These are phyloP conservation scores for Lamellibrachia satsuma DNA, from an alignment of 2,888 invertebrate species.

Conservation along the genomic window DNA sequence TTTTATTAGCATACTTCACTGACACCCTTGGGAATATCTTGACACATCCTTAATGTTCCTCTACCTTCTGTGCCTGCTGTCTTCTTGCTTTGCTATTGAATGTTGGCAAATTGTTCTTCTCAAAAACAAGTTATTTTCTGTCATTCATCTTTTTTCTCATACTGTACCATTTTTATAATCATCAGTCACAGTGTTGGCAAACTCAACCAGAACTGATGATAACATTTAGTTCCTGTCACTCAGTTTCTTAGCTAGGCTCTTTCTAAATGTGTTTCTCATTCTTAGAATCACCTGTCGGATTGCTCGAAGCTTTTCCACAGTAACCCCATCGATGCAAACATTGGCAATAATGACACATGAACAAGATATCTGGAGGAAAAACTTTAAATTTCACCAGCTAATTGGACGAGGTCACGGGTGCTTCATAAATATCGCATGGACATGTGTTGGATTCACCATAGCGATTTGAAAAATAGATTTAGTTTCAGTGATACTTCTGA, in stretches of 20 bases:
- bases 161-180: neutral
- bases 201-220: neutral
- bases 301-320: neutral
- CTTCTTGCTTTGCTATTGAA: neutral
- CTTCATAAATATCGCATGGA: neutral
- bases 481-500: neutral
- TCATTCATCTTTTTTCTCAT: neutral
- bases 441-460: neutral
- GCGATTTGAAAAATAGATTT: neutral
- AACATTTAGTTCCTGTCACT: neutral
- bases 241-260: neutral
- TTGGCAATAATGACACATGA: neutral
- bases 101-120: neutral
- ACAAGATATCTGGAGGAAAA: neutral
- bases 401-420: neutral
- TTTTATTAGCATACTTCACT: too few species aligned
- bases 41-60: neutral
- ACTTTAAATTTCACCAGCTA: neutral
- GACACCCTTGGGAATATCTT: too few species aligned
- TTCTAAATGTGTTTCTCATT: neutral
- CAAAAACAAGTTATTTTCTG: neutral
- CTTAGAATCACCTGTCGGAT: neutral
- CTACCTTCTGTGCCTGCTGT: neutral
- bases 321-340: neutral
- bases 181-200: neutral